Percentiles rank a stretch among this genome's conserved stretches.
phyloP scores from a whole-genome alignment of 2,888 invertebrate species.

The Aquatica leii region DNA sequence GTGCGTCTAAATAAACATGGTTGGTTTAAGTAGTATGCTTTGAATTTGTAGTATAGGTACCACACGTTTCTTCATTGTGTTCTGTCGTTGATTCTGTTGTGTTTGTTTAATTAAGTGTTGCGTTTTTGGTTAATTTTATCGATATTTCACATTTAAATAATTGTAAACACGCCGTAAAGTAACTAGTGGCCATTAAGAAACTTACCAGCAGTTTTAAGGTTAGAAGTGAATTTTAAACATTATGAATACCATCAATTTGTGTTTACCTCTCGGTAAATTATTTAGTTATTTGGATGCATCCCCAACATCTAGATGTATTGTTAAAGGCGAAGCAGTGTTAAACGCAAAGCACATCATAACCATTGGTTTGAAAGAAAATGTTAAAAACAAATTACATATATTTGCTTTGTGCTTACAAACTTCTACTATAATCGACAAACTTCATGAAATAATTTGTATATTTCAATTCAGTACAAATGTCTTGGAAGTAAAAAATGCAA shows the following conservation, averaged over 20 bases:
- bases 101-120: no score
- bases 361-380: background rate
- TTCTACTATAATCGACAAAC: background rate
- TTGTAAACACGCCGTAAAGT: no score
- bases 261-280: background rate
- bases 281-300: background rate
- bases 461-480: background rate
- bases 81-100: no score
- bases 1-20: no score
- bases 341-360: background rate
- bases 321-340: background rate
- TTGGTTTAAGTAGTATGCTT: no score
- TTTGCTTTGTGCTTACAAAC: slow-evolving; percentile 3
- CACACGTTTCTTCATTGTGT: no score
- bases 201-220: no score
- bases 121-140: no score
- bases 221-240: slow-evolving; percentile 1
- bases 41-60: no score
- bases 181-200: no score
- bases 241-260: no score
- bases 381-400: background rate
- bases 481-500: background rate
- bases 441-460: background rate
- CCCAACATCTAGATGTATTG: slow-evolving; percentile 4
- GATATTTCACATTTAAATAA: no score